These are phyloP conservation scores for Asarcornis scutulata DNA, from an alignment of 2,113 vertebrate species.

Conservation along the genomic window DNA sequence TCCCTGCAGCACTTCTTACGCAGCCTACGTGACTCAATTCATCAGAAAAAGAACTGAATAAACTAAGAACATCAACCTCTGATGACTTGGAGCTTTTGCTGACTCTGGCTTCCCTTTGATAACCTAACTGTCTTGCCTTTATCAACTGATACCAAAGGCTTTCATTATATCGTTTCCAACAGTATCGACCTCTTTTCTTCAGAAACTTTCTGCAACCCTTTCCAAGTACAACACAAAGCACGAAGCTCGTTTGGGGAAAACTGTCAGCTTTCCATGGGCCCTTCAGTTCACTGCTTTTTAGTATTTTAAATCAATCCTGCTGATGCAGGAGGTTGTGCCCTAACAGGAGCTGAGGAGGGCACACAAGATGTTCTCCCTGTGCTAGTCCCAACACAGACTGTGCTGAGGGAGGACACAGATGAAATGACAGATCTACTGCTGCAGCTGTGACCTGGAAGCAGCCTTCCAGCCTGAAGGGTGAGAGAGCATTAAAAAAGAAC, in stretches of 20 bases:
- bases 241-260: neutral
- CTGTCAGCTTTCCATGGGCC: neutral
- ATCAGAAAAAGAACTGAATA: neutral
- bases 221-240: neutral
- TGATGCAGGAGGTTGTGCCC: neutral
- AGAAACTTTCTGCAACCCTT: neutral
- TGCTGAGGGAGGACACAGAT: neutral
- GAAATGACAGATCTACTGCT: neutral
- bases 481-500: slow-evolving; percentile 15
- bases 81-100: neutral
- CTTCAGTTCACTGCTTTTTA: neutral
- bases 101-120: slow-evolving; percentile 37
- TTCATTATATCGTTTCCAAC: slow-evolving; percentile 5
- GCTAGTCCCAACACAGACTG: neutral
- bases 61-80: neutral
- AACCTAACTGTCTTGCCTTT: slow-evolving; percentile 56
- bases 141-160: slow-evolving; percentile 51
- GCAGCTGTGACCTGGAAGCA: slow-evolving; percentile 27
- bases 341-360: neutral
- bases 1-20: neutral
- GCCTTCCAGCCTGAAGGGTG: neutral
- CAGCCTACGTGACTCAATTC: neutral
- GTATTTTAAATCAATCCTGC: neutral
- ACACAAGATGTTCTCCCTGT: neutral
- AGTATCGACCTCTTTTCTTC: neutral